These are phyloP conservation scores for Phaonia tiefii DNA, from an alignment of 2,888 invertebrate species.

Conservation along the genomic window DNA sequence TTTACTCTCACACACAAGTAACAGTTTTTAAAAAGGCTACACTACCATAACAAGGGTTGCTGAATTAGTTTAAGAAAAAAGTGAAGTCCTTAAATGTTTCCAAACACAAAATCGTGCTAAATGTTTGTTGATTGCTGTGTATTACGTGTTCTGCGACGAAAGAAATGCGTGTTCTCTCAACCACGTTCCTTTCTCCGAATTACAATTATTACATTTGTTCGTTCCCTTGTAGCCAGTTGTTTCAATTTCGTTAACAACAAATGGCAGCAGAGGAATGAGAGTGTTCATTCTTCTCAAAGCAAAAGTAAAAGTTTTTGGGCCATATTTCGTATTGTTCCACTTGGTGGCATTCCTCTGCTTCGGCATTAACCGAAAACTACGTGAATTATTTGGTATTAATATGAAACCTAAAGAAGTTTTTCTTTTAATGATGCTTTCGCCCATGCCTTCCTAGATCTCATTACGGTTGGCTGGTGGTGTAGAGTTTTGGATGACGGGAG, in stretches of 20 bases:
- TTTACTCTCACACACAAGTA: background rate
- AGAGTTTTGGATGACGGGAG: background rate
- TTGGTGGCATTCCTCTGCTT: constrained; percentile 1
- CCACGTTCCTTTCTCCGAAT: constrained; percentile 64
- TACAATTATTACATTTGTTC: constrained; percentile 69
- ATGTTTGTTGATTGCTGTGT: constrained; percentile 78
- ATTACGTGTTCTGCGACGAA: constrained; percentile 72
- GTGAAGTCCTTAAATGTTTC: constrained; percentile 21
- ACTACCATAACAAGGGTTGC: background rate
- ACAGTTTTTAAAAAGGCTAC: too few species aligned
- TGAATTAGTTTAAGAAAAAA: constrained; percentile 37
- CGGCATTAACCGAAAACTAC: constrained; percentile 25
- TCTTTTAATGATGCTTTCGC: background rate
- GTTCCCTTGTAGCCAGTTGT: constrained; percentile 8
- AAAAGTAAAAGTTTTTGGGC: constrained; percentile 27
- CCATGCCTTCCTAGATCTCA: background rate
- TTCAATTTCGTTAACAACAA: constrained; percentile 15
- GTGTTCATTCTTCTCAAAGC: too few species aligned
- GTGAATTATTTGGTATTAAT: constrained; percentile 22
- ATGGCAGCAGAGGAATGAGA: too few species aligned
- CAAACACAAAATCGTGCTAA: constrained; percentile 71
- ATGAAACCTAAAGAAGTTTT: constrained; percentile 24
- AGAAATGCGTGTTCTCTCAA: constrained; percentile 27
- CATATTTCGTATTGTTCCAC: background rate
- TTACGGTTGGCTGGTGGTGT: background rate